Evolutionary conservation across 2,113 vertebrate species (phyloP).

Genomic region (Erpornis zantholeuca): DNA sequence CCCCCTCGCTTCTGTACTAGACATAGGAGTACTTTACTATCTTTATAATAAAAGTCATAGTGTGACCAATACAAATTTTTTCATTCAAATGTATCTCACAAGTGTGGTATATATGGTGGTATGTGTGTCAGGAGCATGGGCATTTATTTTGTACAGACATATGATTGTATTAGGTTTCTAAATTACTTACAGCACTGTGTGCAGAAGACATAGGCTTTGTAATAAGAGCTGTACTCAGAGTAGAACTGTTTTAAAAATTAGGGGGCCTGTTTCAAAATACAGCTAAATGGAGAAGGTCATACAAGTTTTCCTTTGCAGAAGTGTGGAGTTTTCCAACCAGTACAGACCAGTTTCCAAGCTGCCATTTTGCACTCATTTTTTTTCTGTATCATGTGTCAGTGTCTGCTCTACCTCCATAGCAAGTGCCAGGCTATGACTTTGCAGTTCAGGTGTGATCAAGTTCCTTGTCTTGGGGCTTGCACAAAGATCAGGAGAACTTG

Average conservation of each 20-base stretch:
- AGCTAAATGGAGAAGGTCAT: neutral
- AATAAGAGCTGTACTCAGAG: neutral
- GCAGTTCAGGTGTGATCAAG: neutral
- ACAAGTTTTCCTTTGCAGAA: neutral
- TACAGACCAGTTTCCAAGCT: neutral
- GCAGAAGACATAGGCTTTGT: neutral
- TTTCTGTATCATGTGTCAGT: fast-evolving
- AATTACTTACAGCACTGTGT: neutral
- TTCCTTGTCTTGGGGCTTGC: neutral
- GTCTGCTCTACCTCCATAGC: neutral
- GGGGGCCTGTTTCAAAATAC: neutral
- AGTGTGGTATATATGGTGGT: neutral
- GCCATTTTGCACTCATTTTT: neutral
- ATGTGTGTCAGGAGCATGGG: neutral
- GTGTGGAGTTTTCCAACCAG: neutral
- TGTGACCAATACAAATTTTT: neutral
- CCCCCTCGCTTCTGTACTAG: neutral
- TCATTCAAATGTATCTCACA: neutral
- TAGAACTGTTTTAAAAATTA: neutral
- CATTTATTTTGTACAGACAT: neutral
- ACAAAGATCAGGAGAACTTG: neutral
- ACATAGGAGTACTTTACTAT: neutral
- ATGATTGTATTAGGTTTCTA: neutral
- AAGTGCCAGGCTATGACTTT: neutral
- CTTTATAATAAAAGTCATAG: slow-evolving; percentile 14